phyloP scores from a whole-genome alignment of 2,797 vertebrate species.

The Crocidura indochinensis region DNA sequence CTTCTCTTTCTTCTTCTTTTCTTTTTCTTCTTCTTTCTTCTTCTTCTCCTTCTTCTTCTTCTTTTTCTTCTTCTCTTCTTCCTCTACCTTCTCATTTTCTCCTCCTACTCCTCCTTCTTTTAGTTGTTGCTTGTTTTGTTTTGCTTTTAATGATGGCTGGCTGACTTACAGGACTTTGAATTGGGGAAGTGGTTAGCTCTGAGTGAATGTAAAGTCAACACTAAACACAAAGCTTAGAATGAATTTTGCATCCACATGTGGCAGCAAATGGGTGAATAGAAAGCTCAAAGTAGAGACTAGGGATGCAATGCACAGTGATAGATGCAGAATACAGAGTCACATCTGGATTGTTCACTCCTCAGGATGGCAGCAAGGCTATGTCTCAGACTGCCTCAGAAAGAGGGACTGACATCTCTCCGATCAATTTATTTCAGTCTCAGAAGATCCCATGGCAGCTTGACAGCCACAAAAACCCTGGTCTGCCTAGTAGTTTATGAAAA shows the following conservation, averaged over 20 bases:
- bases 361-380: neutral
- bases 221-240: neutral
- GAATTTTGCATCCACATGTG: neutral
- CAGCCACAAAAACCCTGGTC: neutral
- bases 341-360: neutral
- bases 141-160: no score
- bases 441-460: slow-evolving; percentile 60
- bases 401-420: neutral
- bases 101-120: no score
- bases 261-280: neutral
- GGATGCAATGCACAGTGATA: neutral
- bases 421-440: slow-evolving; percentile 57
- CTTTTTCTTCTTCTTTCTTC: no score
- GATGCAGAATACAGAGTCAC: neutral
- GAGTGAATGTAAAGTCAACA: neutral
- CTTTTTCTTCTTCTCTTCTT: no score
- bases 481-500: slow-evolving; percentile 61
- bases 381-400: slow-evolving; percentile 29
- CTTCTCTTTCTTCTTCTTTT: no score
- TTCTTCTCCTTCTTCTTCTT: no score
- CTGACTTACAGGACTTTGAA: slow-evolving; percentile 1
- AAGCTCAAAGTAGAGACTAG: neutral
- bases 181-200: neutral
- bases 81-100: no score
- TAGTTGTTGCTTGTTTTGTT: no score